A percentile compares a stretch with the other conserved stretches of the same genome.
phyloP scores from a whole-genome alignment of 2,888 invertebrate species.

The Dryomyza anilis region DNA sequence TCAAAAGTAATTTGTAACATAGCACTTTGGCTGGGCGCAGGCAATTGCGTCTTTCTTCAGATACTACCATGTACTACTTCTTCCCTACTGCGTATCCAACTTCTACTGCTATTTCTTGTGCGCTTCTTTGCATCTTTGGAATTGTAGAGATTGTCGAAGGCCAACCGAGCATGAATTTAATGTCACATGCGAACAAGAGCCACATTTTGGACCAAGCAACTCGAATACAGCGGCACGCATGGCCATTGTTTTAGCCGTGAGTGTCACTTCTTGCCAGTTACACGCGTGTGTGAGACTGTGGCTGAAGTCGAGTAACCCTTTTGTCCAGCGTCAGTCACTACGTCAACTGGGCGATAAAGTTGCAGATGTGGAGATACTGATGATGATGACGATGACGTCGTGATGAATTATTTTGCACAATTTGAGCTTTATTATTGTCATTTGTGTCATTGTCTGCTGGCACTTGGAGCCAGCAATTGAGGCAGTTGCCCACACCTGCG shows the following conservation, averaged over 20 bases:
- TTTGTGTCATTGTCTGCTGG: slow-evolving; percentile 13
- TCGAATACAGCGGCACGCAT: no score
- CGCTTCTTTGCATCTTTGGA: not conserved
- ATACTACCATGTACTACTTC: not conserved
- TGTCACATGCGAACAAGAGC: not conserved
- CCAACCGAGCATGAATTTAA: slow-evolving; percentile 10
- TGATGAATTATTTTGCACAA: slow-evolving; percentile 33
- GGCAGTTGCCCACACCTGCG: slow-evolving; percentile 1
- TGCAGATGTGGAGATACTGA: not conserved
- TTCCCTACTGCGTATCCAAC: no score
- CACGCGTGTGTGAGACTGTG: slow-evolving; percentile 5
- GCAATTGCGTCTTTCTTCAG: not conserved
- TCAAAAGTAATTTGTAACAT: slow-evolving; percentile 3
- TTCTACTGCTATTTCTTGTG: no score
- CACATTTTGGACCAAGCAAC: no score
- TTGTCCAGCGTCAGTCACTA: slow-evolving; percentile 1
- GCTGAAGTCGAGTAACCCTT: slow-evolving; percentile 19
- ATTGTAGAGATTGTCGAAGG: not conserved
- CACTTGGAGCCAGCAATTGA: not conserved
- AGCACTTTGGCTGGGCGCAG: not conserved
- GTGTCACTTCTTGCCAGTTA: not conserved
- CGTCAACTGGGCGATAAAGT: not conserved
- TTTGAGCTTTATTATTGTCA: slow-evolving; percentile 30
- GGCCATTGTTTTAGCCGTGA: not conserved
- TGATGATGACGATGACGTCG: slow-evolving; percentile 20